Evolutionary conservation across 2,113 vertebrate genomes (phyloP).

Genomic region (Puntigrus tetrazona): DNA sequence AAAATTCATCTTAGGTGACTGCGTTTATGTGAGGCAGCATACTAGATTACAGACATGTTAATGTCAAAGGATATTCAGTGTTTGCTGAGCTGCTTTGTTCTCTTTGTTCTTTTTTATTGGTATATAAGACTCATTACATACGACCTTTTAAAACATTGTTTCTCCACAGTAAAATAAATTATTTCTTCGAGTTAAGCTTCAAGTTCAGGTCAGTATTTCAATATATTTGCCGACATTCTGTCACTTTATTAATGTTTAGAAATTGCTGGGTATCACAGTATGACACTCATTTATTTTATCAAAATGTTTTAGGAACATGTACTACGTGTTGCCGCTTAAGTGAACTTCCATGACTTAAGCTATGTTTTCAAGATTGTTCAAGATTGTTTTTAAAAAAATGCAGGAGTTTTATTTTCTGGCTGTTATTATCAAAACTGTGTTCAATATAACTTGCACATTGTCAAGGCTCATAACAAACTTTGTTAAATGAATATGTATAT

Average conservation of each 20-base stretch:
- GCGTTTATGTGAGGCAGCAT: not conserved
- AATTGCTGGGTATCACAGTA: not conserved
- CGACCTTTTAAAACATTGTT: not conserved
- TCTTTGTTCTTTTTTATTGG: not conserved
- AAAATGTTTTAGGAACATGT: constrained; percentile 1
- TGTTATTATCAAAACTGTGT: not conserved
- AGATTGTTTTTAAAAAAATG: not conserved
- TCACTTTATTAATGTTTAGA: constrained; percentile 38
- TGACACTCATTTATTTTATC: constrained; percentile 28
- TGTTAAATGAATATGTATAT: no score
- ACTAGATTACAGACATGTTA: not conserved
- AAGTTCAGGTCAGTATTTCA: not conserved
- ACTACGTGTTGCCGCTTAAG: not conserved
- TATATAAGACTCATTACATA: not conserved
- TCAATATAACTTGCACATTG: no score
- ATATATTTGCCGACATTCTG: not conserved
- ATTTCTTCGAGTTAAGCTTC: not conserved
- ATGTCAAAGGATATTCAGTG: not conserved
- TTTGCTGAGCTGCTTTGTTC: not conserved
- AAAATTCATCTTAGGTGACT: no score
- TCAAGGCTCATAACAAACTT: no score
- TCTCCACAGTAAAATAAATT: no score
- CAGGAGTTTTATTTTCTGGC: not conserved
- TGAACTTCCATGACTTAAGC: not conserved
- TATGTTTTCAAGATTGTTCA: not conserved